Percentiles rank a stretch among this genome's conserved stretches.
Evolutionary conservation across 2,797 vertebrate genomes (phyloP).

Genomic region (Ispidina lecontei): DNA sequence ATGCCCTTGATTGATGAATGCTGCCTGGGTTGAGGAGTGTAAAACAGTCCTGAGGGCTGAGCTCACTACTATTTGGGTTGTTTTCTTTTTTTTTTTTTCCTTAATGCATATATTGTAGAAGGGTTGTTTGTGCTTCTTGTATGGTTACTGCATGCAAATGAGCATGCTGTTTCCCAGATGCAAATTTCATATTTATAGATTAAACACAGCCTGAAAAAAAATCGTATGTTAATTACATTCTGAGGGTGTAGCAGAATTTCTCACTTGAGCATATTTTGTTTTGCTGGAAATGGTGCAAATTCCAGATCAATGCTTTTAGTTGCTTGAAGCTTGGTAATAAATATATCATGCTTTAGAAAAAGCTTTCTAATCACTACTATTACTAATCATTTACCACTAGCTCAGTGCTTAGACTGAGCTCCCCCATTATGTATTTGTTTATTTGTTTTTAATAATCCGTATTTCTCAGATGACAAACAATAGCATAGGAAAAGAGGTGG

Average conservation of each 20-base stretch:
- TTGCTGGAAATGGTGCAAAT: constrained; percentile 33
- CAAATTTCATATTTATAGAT: constrained; percentile 29
- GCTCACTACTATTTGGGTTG: neutral
- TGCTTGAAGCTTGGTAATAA: neutral
- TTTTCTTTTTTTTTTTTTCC: neutral
- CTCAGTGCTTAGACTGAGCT: neutral
- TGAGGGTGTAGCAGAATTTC: constrained; percentile 1
- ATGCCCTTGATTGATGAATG: neutral
- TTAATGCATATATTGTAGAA: neutral
- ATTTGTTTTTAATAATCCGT: neutral
- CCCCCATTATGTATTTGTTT: neutral
- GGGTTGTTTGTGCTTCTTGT: constrained; percentile 20
- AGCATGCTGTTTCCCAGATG: constrained; percentile 34
- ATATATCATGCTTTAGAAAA: neutral
- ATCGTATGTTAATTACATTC: constrained; percentile 26
- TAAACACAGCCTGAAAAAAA: constrained; percentile 44
- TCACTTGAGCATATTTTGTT: constrained; percentile 47
- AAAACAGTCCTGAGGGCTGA: neutral
- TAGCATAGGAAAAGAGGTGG: neutral
- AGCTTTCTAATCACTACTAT: neutral
- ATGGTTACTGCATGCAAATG: constrained; percentile 29
- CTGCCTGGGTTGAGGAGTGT: neutral
- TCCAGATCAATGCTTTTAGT: neutral
- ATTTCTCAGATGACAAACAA: neutral
- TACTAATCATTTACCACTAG: neutral